Conservation (phyloP, 2,797 vertebrate species). For the Gadopsis marmoratus region DNA sequence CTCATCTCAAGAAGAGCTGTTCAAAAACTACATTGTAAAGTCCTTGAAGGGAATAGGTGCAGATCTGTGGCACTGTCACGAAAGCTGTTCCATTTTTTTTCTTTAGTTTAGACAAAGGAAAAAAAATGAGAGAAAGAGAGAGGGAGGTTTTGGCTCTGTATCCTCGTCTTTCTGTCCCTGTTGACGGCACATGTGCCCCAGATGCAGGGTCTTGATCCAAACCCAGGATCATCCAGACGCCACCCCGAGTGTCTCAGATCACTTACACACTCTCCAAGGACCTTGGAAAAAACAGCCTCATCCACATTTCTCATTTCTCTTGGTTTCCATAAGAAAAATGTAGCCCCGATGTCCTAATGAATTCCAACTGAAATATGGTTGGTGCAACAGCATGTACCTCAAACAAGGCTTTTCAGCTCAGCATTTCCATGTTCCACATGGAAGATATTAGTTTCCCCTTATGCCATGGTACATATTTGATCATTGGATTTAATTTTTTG, state of each 20-base stretch:
- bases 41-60: slow-evolving; percentile 14
- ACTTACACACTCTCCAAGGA: slow-evolving; percentile 78
- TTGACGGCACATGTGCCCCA: slow-evolving; percentile 81
- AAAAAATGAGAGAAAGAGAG: slow-evolving; percentile 11
- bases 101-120: slow-evolving; percentile 50
- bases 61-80: slow-evolving; percentile 41
- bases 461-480: slow-evolving; percentile 62
- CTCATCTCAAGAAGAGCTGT: slow-evolving; percentile 24
- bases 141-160: slow-evolving; percentile 55
- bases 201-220: slow-evolving; percentile 81
- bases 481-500: slow-evolving; percentile 49
- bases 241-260: slow-evolving; percentile 81
- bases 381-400: slow-evolving; percentile 66
- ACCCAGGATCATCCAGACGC: slow-evolving; percentile 77
- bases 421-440: slow-evolving; percentile 70
- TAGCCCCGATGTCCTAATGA: slow-evolving; percentile 78
- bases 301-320: slow-evolving; percentile 79
- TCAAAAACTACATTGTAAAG: slow-evolving; percentile 21
- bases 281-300: slow-evolving; percentile 81
- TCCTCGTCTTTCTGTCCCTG: slow-evolving; percentile 65
- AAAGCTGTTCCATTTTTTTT: slow-evolving; percentile 37
- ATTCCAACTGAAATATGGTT: slow-evolving; percentile 82
- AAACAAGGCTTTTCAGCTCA: slow-evolving; percentile 65
- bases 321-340: slow-evolving; percentile 81
- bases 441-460: slow-evolving; percentile 67